A percentile compares a stretch with the other conserved stretches of the same genome.
Conservation (phyloP, 2,888 invertebrate species). For the Drosophila atroscutellata region DNA sequence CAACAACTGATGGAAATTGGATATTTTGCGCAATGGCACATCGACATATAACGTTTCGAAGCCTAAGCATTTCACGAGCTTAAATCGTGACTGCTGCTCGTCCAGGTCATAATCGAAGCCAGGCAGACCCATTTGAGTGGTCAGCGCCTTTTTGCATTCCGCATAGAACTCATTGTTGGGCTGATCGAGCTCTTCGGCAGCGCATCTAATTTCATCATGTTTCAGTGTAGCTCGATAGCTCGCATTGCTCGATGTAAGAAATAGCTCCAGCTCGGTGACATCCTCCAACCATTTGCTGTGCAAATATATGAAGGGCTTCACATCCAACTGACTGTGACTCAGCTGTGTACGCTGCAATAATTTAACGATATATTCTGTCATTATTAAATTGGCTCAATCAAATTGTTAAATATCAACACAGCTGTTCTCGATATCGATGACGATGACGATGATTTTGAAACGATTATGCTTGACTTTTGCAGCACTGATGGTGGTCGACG, state of each 20-base stretch:
- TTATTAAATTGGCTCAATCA: slow-evolving; percentile 19
- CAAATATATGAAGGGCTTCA: slow-evolving; percentile 61
- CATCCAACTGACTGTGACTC: slow-evolving; percentile 53
- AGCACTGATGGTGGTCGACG: slow-evolving; percentile 7
- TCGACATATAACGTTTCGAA: slow-evolving; percentile 72
- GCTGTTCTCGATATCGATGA: slow-evolving; percentile 30
- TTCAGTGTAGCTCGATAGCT: slow-evolving; percentile 57
- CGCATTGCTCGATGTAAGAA: slow-evolving; percentile 45
- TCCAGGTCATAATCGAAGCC: slow-evolving; percentile 73
- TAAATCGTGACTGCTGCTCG: slow-evolving; percentile 54
- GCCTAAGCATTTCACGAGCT: slow-evolving; percentile 64
- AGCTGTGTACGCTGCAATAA: slow-evolving; percentile 50
- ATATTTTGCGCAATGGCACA: slow-evolving; percentile 46
- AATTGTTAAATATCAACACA: slow-evolving; percentile 11
- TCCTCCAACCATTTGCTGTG: slow-evolving; percentile 63
- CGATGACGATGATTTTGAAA: not conserved
- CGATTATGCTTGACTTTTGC: not conserved
- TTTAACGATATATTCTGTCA: slow-evolving; percentile 37
- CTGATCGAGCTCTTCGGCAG: slow-evolving; percentile 73
- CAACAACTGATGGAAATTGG: slow-evolving; percentile 48
- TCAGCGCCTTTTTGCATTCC: slow-evolving; percentile 72
- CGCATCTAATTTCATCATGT: slow-evolving; percentile 59
- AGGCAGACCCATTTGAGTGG: slow-evolving; percentile 60
- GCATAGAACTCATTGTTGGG: slow-evolving; percentile 60
- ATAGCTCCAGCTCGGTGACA: slow-evolving; percentile 50